Conservation (phyloP, 92 coral and sea anemone genomes). For the Zoanthus gigantus region DNA sequence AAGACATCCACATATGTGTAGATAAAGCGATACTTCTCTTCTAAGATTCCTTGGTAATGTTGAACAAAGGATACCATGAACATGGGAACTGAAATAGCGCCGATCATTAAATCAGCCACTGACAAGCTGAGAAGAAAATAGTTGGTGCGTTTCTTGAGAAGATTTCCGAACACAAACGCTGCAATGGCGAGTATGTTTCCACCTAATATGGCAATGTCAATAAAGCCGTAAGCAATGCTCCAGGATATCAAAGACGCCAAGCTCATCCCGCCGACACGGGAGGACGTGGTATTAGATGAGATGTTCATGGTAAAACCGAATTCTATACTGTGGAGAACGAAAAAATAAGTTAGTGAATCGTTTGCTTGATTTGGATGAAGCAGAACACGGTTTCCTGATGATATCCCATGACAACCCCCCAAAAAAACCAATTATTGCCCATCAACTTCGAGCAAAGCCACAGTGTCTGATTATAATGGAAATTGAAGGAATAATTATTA, state of each 20-base stretch:
- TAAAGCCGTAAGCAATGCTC: slow-evolving; percentile 30
- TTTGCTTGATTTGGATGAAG: background rate
- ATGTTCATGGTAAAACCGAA: background rate
- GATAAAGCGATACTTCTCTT: slow-evolving; percentile 18
- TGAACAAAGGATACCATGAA: slow-evolving; percentile 7
- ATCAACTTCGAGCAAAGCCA: too few species aligned
- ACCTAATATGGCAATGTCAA: slow-evolving; percentile 19
- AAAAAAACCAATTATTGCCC: too few species aligned
- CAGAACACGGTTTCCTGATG: background rate
- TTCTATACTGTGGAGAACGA: too few species aligned
- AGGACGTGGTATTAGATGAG: background rate
- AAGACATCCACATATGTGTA: slow-evolving; percentile 43
- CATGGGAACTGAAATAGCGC: slow-evolving; percentile 38
- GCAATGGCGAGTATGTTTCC: slow-evolving; percentile 31
- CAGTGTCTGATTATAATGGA: too few species aligned
- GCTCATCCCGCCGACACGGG: background rate
- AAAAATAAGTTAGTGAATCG: background rate
- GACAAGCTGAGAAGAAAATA: slow-evolving; percentile 44
- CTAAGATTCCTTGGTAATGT: slow-evolving; percentile 1
- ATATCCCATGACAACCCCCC: background rate
- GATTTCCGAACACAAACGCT: slow-evolving; percentile 35
- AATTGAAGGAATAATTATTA: too few species aligned
- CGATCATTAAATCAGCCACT: slow-evolving; percentile 48
- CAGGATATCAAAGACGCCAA: slow-evolving; percentile 10
- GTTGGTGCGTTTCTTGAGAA: slow-evolving; percentile 47